Conservation (phyloP, 2,113 vertebrate genomes). For the Oryzias javanicus region DNA sequence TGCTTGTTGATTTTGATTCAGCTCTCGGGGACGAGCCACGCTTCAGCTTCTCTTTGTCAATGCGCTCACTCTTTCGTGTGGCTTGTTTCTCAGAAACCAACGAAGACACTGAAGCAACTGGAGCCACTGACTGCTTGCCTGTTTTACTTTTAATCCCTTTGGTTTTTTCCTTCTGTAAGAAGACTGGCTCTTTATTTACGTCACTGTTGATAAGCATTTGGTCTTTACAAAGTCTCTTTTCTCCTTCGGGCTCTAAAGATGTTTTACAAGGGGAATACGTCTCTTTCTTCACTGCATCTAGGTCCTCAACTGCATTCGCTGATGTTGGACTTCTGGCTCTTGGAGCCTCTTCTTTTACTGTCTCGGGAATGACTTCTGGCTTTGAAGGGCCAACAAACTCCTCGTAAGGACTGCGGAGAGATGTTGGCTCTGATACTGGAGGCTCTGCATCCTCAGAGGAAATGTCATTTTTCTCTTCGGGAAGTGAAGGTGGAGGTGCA, state of each 20-base stretch:
- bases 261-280: slow-evolving; percentile 43
- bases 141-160: slow-evolving; percentile 87
- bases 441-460: slow-evolving; percentile 59
- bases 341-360: slow-evolving; percentile 41
- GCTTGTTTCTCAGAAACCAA: slow-evolving; percentile 82
- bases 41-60: slow-evolving; percentile 93
- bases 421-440: slow-evolving; percentile 61
- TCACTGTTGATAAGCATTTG: slow-evolving; percentile 64
- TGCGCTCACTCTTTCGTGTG: slow-evolving; percentile 94
- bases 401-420: slow-evolving; percentile 75
- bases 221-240: slow-evolving; percentile 70
- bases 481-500: slow-evolving; percentile 23
- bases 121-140: slow-evolving; percentile 75
- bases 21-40: slow-evolving; percentile 89
- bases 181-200: slow-evolving; percentile 73
- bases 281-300: slow-evolving; percentile 70
- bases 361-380: slow-evolving; percentile 71
- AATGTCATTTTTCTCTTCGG: slow-evolving; percentile 57
- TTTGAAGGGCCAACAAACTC: slow-evolving; percentile 72
- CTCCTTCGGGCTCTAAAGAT: slow-evolving; percentile 49
- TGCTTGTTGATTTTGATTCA: slow-evolving; percentile 83
- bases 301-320: slow-evolving; percentile 63
- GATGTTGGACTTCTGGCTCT: slow-evolving; percentile 52
- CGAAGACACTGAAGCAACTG: slow-evolving; percentile 62
- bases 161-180: slow-evolving; percentile 76